Base-by-base conservation (phyloP, 2,113 vertebrate species). In the Phyllostomus hastatus region DNA sequence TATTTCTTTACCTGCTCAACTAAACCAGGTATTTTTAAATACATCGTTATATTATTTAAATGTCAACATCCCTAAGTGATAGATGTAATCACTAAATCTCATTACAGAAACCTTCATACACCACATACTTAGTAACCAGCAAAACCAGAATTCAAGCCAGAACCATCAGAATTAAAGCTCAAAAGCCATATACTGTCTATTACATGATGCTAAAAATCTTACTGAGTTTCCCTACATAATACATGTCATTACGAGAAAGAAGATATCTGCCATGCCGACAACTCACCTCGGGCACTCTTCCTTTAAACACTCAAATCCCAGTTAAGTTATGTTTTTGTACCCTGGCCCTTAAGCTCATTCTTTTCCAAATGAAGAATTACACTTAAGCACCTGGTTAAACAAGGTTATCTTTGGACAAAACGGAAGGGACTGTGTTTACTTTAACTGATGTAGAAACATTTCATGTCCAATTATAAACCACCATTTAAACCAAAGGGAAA, bases 381-480 rank as follows among this genome's bases (percentile, higher is more conserved):
- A 92, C 66, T 94, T 59, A 92, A 91, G 33, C 54, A 93, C 35
- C 33, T 67, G 57, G 48, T 57, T 48, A 89, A 83, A 57, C 82
- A 86, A 94, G 78, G 48, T 46, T 67, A 91, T 50, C 38, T 97
- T 88, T 92, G 92, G 94, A 97, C 81, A 97, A 72, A 94, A 88
- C 80, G 41, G 35, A 96, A 95, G 82, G 20, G 38, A 81, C 31
- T 73, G 26, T 90, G 41, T 96, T 97, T 97, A 89, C 94, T 95
- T 97, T 96, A 97, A 97, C 97, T 97, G 84, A 91, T 90, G 48
- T 50, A 97, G 88, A 97, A 98, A 92, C 31, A 97, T 96, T 93
- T 96, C 79, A 91, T 95, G 92, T 97, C 76, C 92, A 97, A 96
- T 97, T 97, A 81, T 94, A 97, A 96, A 50, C 90, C 94, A 95